Base-by-base conservation (phyloP, 2,888 invertebrate genomes). In the Drosophila lutescens region DNA sequence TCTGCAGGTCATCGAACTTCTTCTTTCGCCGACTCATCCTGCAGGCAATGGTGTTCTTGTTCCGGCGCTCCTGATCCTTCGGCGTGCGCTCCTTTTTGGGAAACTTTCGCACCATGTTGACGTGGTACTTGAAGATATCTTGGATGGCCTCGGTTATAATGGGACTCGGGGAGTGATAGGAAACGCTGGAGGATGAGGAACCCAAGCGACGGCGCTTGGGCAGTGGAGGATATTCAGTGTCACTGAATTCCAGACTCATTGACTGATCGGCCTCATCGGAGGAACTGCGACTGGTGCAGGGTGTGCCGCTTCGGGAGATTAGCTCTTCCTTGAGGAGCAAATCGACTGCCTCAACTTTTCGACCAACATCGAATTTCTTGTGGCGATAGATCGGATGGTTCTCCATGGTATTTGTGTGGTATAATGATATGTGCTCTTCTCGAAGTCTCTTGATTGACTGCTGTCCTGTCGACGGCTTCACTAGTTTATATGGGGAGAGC, bases 11-110 rank as follows among this genome's bases (percentile, higher is more conserved):
- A 49, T 91, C 88, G 55, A 91, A 74, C 68, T 91, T 91, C 60
- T 91, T 91, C 0, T 90, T 78, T 1, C 91, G 85, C 4, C 91
- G 81, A 40, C 91, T 91, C 78, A 88, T 86, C 20, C 91, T 90
- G 51, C 91, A 91, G 47, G 91, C 91, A 32, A 89, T 79, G 0
- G 91, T 91, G 62, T 91, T 91, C 49, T 91, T 91, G 58, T 91
- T 80, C 4, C 91, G 89, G 1, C 91, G 80, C 55, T 91, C 91
- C 66, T 91, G 91, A 53, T 91, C 91, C 63, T 90, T 91, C 23
- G 87, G 78, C 2, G 88, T 74, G 7, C 91, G 90, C 55, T 91
- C 89, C 32, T 88, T 90, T 44, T 91, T 91, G 0, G 91, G 91
- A 54, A 91, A 91, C 9, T 86, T 81, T 0, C 91, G 73, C 2